phyloP scores from a whole-genome alignment of 2,113 vertebrate species.

The Carassius auratus region DNA sequence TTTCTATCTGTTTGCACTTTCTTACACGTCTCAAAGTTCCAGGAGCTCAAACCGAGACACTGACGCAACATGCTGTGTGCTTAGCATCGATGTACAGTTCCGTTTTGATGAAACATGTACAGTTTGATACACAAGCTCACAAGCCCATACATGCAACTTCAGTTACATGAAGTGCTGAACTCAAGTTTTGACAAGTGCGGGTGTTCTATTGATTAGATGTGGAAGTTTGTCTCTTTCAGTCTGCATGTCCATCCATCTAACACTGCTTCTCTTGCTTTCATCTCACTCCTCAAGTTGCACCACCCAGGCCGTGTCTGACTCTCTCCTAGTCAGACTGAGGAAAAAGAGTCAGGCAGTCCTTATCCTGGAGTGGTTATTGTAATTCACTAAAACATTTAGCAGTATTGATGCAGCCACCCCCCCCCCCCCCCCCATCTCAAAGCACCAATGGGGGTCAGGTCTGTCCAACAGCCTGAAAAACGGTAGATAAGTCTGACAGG shows the following conservation, averaged over 20 bases:
- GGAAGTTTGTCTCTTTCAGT: conserved; percentile 24
- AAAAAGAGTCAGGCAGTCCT: conserved; percentile 35
- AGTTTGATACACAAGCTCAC: conserved; percentile 20
- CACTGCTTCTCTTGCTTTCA: conserved; percentile 18
- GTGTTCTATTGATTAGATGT: conserved; percentile 46
- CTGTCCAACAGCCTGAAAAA: conserved; percentile 53
- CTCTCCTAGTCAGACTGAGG: conserved; percentile 49
- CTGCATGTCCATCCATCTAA: conserved; percentile 5
- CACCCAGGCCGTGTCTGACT: conserved; percentile 40
- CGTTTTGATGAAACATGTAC: conserved; percentile 11
- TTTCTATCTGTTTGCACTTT: conserved; percentile 5
- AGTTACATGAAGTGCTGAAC: conserved; percentile 1
- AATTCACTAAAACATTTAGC: conserved; percentile 63
- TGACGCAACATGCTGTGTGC: conserved; percentile 13
- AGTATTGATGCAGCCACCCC: conserved; percentile 62
- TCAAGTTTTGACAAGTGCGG: conserved; percentile 41
- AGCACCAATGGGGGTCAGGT: conserved; percentile 45
- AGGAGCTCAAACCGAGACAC: not conserved
- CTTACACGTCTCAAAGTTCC: not conserved
- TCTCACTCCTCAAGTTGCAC: conserved; percentile 37
- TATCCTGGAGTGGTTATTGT: conserved; percentile 57
- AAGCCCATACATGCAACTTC: not conserved
- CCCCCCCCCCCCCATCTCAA: conserved; percentile 49
- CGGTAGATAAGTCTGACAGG: conserved; percentile 47
- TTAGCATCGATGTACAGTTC: not conserved